phyloP scores from a whole-genome alignment of 2,113 vertebrate genomes.

The Eulemur macaco region DNA sequence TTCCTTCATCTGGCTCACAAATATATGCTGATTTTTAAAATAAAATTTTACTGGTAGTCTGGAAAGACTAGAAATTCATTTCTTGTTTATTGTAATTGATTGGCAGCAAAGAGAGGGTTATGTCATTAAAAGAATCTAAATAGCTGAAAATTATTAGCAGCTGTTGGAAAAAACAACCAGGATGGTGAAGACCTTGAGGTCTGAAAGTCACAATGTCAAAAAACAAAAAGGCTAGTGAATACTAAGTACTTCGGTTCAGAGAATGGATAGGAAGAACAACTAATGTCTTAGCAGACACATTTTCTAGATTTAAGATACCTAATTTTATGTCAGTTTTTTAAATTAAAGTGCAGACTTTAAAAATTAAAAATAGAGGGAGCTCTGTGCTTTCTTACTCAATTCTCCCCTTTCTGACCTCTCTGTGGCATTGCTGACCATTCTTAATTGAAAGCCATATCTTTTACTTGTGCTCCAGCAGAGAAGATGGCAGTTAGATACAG shows the following conservation, averaged over 20 bases:
- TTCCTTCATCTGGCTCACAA: neutral
- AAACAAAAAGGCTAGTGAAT: neutral
- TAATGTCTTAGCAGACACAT: neutral
- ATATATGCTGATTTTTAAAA: neutral
- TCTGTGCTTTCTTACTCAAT: neutral
- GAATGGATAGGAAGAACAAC: neutral
- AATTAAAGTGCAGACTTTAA: neutral
- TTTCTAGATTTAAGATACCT: neutral
- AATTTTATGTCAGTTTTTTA: neutral
- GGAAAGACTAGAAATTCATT: neutral
- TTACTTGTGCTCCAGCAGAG: neutral
- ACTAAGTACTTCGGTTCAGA: neutral
- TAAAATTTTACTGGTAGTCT: neutral
- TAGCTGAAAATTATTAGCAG: neutral
- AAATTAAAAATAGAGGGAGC: neutral
- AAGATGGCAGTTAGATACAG: neutral
- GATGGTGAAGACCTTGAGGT: neutral
- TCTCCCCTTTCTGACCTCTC: neutral
- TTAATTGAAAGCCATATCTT: neutral
- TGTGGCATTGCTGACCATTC: neutral
- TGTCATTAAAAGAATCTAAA: neutral
- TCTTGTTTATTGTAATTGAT: conserved; percentile 17
- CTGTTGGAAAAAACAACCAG: neutral
- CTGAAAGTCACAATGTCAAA: conserved; percentile 39
- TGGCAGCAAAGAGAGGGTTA: neutral